Evolutionary conservation across 2,797 vertebrate species (phyloP), one percentile per base, ranked within the genome.

Genomic region (Monodelphis domestica): DNA sequence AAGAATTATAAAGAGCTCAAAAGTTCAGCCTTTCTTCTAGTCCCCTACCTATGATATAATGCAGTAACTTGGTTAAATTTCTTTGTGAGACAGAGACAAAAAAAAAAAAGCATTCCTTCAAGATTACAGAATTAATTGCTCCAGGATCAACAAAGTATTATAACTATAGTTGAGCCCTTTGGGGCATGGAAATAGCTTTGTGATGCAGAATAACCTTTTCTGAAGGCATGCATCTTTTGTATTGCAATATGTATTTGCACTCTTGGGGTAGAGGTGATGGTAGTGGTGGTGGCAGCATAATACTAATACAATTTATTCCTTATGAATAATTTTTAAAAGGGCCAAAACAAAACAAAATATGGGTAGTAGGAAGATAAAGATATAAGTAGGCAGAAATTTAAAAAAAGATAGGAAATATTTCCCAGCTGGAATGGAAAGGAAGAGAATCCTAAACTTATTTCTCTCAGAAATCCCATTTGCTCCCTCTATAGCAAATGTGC

Each of bases 281-380:
- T 26, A 55, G 3, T 55, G 12, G 12, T n/a, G 4, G 59, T 63
- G 12, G 12, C 17, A 38, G 1, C 12, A 50, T 45, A 26, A 84
- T 11, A 84, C 24, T 38, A 45, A 45, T 45, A 45, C 38, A 15
- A 17, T 4, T 14, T n/a, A 70, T 5, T 89, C 28, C 38, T 54
- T 54, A 5, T 0, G n/a, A 28, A 33, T 38, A 33, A 11, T 12
- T 2, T 26, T 54, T n/a, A 21, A 2, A 1, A 12, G 9, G 10
- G 51, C 50, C 12, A 53, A 12, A 21, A 88, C 28, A 17, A 30
- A 87, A 29, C 53, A 84, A 29, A 51, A 38, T n/a, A n/a, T n/a
- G n/a, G n/a, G n/a, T n/a, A n/a, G n/a, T n/a, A n/a, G n/a, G 12
- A 21, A 29, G 45, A 4, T 30, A 28, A 12, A 28, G 4, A 12